Evolutionary conservation across 2,113 vertebrate genomes (phyloP), one percentile per base, ranked within the genome.

Genomic region (Plectropomus leopardus): DNA sequence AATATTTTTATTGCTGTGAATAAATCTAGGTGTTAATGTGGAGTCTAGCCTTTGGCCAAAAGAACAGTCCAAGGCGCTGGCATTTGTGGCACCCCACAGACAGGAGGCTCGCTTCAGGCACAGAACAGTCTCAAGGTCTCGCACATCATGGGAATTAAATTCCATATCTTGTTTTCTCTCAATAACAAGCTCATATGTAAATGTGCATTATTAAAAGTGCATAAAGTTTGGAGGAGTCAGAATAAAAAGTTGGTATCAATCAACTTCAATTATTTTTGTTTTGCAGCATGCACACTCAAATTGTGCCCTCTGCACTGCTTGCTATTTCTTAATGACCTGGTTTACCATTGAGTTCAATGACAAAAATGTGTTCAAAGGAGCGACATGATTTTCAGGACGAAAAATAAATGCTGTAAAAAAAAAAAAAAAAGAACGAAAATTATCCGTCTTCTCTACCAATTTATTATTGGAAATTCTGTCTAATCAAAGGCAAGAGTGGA

Each of bases 291-390:
- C 61, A 9, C 50, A 28, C 57, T 68, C 61, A 44, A 45, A 68
- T 42, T 72, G 70, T 44, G 73, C 61, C 87, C 70, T 72, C 70
- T 53, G 82, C 89, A 67, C 85, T 64, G 86, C 80, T 88, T 91
- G 88, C 72, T 64, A 79, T 70, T 86, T 88, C 86, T 86, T 92
- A 92, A 93, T 90, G 90, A 90, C 77, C 83, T 72, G 60, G 48
- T 78, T 78, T 47, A 50, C 87, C 26, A 80, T 81, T 64, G 79
- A 75, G 66, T 82, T 85, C 77, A 89, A 50, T 80, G 76, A 71
- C 34, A 54, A 59, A 79, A 72, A 85, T 66, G 15, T 60, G 28
- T 83, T 89, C 83, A 93, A 91, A 90, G 55, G 26, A 72, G 36
- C 78, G 3, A 66, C 60, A 71, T 65, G 67, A 67, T 50, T 83